Evolutionary conservation across 1,140 invertebrate genomes (phyloP).

Genomic region (Drosophila murphyi): DNA sequence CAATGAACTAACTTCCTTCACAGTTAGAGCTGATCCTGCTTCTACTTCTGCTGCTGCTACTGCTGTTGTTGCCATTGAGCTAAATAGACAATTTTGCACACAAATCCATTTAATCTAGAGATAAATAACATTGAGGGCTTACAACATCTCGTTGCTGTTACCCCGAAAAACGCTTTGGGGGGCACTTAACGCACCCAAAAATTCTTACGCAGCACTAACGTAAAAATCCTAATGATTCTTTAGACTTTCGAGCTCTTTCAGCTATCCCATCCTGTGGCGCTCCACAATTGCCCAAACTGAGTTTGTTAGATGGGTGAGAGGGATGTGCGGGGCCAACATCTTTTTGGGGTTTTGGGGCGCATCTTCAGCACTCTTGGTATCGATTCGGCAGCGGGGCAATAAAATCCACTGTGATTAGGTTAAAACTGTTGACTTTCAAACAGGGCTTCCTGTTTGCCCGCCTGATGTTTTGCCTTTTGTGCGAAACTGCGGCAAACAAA

Average conservation of each 20-base stretch:
- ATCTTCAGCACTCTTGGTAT: conserved; percentile 49
- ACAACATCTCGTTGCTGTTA: conserved; percentile 13
- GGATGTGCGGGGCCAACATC: background rate
- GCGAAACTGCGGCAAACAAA: conserved; percentile 25
- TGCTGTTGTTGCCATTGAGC: conserved; percentile 17
- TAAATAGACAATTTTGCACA: conserved; percentile 83
- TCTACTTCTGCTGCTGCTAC: background rate
- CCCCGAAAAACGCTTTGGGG: background rate
- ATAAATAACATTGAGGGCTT: conserved; percentile 75
- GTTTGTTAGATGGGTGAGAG: background rate
- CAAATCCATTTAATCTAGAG: conserved; percentile 82
- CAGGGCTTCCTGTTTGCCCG: conserved; percentile 57
- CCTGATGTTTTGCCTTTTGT: conserved; percentile 27
- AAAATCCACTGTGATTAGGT: conserved; percentile 81
- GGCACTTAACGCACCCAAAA: conserved; percentile 77
- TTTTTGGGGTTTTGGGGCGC: conserved; percentile 4
- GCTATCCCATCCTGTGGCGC: conserved; percentile 29
- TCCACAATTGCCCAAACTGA: conserved; percentile 22
- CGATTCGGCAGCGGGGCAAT: conserved; percentile 73
- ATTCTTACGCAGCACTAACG: conserved; percentile 74
- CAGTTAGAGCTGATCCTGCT: background rate
- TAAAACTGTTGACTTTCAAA: conserved; percentile 81
- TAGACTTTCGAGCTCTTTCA: conserved; percentile 22
- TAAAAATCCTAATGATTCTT: conserved; percentile 70
- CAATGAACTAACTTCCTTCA: conserved; percentile 60